A percentile compares a stretch with the other conserved stretches of the same genome.
phyloP scores from a whole-genome alignment of 2,888 invertebrate genomes.

The Xanthostigma xanthostigma region DNA sequence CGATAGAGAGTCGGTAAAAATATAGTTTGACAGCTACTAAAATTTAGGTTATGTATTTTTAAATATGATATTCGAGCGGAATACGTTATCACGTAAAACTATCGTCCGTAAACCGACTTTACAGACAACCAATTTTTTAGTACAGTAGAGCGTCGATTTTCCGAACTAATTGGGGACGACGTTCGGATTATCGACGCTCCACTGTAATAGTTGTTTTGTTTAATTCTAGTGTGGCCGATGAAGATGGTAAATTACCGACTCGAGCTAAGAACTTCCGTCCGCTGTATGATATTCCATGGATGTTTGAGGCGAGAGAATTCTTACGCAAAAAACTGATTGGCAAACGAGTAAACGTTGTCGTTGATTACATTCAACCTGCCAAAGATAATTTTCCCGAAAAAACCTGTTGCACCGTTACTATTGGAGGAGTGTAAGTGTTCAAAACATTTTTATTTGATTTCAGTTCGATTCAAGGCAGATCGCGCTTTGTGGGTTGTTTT shows the following conservation, averaged over 20 bases:
- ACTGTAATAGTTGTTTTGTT: neutral
- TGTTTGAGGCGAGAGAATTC: conserved; percentile 97
- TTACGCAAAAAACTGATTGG: conserved; percentile 89
- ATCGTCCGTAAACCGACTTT: too few relatives aligned
- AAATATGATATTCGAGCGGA: too few relatives aligned
- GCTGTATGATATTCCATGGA: conserved; percentile 94
- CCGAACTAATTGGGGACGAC: too few relatives aligned
- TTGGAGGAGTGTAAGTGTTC: conserved; percentile 55
- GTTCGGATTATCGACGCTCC: too few relatives aligned
- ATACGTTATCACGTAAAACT: too few relatives aligned
- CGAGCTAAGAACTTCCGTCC: conserved; percentile 70
- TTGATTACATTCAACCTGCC: conserved; percentile 95
- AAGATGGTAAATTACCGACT: conserved; percentile 50
- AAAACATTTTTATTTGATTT: neutral
- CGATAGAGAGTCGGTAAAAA: too few relatives aligned
- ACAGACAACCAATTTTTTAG: too few relatives aligned
- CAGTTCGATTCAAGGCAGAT: neutral
- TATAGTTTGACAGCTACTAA: too few relatives aligned
- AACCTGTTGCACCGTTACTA: conserved; percentile 80
- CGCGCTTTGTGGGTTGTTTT: neutral
- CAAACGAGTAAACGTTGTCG: conserved; percentile 79
- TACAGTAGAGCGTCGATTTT: too few relatives aligned
- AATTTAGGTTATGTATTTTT: too few relatives aligned
- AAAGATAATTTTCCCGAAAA: conserved; percentile 91
- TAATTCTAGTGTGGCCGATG: conserved; percentile 37